Evolutionary conservation across 2,888 invertebrate species (phyloP).

Genomic region (Teleogryllus oceanicus): DNA sequence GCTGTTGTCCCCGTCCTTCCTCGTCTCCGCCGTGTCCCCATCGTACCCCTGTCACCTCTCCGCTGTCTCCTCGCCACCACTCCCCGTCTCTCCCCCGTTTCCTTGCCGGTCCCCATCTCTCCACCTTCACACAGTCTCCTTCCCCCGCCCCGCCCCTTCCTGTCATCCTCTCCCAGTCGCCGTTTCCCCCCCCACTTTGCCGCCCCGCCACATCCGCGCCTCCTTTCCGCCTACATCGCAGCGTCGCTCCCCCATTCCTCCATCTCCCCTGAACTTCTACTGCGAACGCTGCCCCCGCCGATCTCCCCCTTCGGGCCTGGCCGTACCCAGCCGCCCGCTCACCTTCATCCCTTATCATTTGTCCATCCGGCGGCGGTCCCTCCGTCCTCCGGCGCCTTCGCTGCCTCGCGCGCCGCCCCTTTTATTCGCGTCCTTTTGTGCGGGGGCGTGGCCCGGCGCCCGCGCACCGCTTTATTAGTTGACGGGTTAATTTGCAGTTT

Average conservation of each 20-base stretch:
- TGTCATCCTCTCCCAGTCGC: neutral
- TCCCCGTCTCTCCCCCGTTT: too few species aligned
- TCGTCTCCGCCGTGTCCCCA: neutral
- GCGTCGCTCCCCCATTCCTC: too few species aligned
- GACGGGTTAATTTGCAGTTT: constrained; percentile 18
- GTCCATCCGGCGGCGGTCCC: neutral
- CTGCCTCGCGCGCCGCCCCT: constrained; percentile 12
- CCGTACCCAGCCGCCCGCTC: neutral
- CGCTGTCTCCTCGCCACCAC: too few species aligned
- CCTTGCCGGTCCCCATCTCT: too few species aligned
- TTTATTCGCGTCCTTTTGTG: neutral
- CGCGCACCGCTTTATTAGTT: neutral
- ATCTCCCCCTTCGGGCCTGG: too few species aligned
- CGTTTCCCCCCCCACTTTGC: neutral
- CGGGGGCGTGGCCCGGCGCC: neutral
- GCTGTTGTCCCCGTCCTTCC: neutral
- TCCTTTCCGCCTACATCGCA: too few species aligned
- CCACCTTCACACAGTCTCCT: neutral
- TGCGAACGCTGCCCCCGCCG: too few species aligned
- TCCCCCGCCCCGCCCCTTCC: too few species aligned
- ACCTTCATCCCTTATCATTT: too few species aligned
- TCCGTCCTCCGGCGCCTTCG: neutral
- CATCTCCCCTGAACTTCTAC: too few species aligned
- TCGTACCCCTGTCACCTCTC: too few species aligned
- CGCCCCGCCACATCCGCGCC: too few species aligned